Percentiles rank a stretch among this genome's conserved stretches.
These are phyloP conservation scores for human (Homo sapiens) DNA, from an alignment of 2,113 vertebrate species.

Conservation along the genomic window DNA sequence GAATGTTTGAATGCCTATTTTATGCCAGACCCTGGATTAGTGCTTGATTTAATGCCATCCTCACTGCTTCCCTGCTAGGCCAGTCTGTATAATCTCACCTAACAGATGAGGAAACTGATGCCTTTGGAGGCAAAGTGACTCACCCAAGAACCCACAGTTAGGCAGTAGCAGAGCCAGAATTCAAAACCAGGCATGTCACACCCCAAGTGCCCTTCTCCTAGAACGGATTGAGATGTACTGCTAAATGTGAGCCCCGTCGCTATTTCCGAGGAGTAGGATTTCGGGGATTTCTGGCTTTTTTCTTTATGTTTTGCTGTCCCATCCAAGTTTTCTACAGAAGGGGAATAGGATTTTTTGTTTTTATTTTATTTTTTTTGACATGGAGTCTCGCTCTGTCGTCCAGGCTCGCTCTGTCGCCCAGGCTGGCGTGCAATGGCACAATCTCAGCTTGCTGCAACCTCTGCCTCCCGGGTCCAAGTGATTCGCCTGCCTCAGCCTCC, in stretches of 20 bases:
- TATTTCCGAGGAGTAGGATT: neutral
- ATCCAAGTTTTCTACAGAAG: constrained; percentile 3
- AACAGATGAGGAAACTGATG: neutral
- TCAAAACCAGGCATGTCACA: neutral
- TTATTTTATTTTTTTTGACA: too few relatives aligned
- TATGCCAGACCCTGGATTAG: neutral
- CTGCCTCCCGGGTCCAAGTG: too few relatives aligned
- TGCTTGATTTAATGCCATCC: neutral
- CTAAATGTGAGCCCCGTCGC: neutral
- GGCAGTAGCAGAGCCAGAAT: neutral
- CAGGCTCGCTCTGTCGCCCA: too few relatives aligned
- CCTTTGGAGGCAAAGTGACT: neutral
- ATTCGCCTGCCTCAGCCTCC: too few relatives aligned
- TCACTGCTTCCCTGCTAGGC: neutral
- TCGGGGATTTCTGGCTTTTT: neutral
- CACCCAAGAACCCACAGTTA: neutral
- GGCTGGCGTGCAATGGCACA: too few relatives aligned
- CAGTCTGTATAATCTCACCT: neutral
- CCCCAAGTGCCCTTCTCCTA: neutral
- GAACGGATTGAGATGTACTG: neutral
- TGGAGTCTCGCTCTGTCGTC: too few relatives aligned
- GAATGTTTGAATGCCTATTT: neutral
- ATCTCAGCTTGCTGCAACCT: too few relatives aligned
- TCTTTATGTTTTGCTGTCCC: neutral
- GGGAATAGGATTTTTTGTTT: neutral